Conservation (phyloP, 1,140 invertebrate species). For the Cydia splendana region DNA sequence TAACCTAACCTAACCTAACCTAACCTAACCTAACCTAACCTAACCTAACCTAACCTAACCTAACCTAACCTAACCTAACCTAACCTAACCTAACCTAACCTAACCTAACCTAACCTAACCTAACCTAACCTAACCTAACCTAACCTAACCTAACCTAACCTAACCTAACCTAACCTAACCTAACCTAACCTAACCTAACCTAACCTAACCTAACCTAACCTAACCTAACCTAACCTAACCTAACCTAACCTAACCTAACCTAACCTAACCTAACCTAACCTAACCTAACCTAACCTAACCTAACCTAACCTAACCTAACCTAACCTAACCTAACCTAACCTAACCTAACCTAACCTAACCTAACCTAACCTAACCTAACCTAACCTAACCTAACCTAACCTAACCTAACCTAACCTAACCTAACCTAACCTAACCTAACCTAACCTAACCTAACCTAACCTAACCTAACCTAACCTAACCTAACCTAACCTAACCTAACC, state of each 20-base stretch:
- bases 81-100: constrained; percentile 45
- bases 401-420: constrained; percentile 46
- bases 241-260: constrained; percentile 36
- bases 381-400: constrained; percentile 48
- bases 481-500: constrained; percentile 42
- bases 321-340: constrained; percentile 46
- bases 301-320: constrained; percentile 44
- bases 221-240: constrained; percentile 34
- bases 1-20: no score
- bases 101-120: constrained; percentile 44
- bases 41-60: constrained; percentile 39
- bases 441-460: constrained; percentile 46
- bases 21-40: no score
- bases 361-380: constrained; percentile 45
- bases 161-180: constrained; percentile 46
- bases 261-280: constrained; percentile 38
- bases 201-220: constrained; percentile 34
- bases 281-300: constrained; percentile 34
- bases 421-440: constrained; percentile 46
- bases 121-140: constrained; percentile 42
- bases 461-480: constrained; percentile 47
- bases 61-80: constrained; percentile 40
- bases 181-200: constrained; percentile 45
- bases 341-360: constrained; percentile 49
- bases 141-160: constrained; percentile 44